Evolutionary conservation across 2,797 vertebrate species (phyloP), one percentile per base, ranked within the genome.

Genomic region (Chelonia mydas): DNA sequence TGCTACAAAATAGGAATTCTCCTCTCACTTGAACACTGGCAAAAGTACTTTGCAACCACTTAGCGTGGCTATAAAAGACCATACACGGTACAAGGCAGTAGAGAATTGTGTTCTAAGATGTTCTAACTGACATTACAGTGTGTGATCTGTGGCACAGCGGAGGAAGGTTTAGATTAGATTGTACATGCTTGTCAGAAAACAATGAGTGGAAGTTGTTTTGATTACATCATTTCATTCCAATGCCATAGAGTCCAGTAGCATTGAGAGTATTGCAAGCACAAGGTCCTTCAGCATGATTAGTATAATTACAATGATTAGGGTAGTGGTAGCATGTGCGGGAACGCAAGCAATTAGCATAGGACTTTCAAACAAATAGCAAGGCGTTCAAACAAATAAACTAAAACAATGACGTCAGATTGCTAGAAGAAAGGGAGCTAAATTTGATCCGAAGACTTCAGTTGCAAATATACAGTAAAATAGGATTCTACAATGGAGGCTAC

Each of bases 381-480:
- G 84, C 91, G 33, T 85, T 88, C 87, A 96, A 97, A 88, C 91
- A 92, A 92, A 53, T 19, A 19, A 94, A 94, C 59, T 87, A 81
- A 96, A 91, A 78, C 86, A 91, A 81, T 87, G 86, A 92, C 91
- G 49, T 68, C 91, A 91, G 72, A 94, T 96, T 94, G 96, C 83
- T 84, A 93, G 50, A 41, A 91, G 61, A 87, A 96, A 96, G 54
- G 97, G 82, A 95, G 65, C 47, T 3, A 49, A 89, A 94, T 97
- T 96, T 92, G 53, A 96, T 90, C 90, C 79, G 93, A 90, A 92
- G 86, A 94, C 61, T 96, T 92, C 81, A 96, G 83, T 92, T 94
- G 79, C 47, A 97, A 97, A 95, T 93, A 96, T 81, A 81, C 54
- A 47, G 92, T 97, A 98, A 37, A 72, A 97, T 95, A 90, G 37